Evolutionary conservation across 2,113 vertebrate genomes (phyloP).

Genomic region (Vanacampus margaritifer): DNA sequence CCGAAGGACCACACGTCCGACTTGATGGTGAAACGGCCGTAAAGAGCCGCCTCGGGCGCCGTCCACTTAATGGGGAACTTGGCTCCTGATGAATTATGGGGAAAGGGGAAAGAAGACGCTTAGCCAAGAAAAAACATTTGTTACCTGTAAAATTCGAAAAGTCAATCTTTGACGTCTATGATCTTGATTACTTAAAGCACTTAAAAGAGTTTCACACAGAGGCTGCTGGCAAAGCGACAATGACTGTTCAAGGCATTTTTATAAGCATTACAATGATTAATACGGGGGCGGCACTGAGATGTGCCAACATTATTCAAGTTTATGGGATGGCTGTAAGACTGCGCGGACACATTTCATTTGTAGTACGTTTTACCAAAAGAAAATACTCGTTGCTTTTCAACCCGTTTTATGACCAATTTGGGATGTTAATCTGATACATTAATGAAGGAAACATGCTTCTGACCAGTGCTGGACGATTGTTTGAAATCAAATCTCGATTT

Average conservation of each 20-base stretch:
- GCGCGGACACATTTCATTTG: no score
- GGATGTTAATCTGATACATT: no score
- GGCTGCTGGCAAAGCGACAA: background rate
- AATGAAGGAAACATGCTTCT: no score
- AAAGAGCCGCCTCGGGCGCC: slow-evolving; percentile 91
- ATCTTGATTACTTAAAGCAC: background rate
- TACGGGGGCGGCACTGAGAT: no score
- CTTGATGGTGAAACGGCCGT: slow-evolving; percentile 96
- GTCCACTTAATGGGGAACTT: slow-evolving; percentile 99
- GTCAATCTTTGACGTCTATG: background rate
- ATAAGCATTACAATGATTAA: background rate
- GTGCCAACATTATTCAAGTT: no score
- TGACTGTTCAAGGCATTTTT: background rate
- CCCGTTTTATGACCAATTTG: no score
- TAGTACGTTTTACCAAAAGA: no score
- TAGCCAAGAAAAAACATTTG: background rate
- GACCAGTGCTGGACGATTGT: no score
- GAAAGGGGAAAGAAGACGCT: background rate
- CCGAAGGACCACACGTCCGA: slow-evolving; percentile 98
- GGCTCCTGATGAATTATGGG: slow-evolving; percentile 72
- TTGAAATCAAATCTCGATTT: no score
- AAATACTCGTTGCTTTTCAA: no score
- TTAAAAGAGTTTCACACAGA: background rate
- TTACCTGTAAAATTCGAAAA: background rate
- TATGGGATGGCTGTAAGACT: no score